Evolutionary conservation across 2,888 invertebrate species (phyloP).

Genomic region (Tupiocoris notatus): DNA sequence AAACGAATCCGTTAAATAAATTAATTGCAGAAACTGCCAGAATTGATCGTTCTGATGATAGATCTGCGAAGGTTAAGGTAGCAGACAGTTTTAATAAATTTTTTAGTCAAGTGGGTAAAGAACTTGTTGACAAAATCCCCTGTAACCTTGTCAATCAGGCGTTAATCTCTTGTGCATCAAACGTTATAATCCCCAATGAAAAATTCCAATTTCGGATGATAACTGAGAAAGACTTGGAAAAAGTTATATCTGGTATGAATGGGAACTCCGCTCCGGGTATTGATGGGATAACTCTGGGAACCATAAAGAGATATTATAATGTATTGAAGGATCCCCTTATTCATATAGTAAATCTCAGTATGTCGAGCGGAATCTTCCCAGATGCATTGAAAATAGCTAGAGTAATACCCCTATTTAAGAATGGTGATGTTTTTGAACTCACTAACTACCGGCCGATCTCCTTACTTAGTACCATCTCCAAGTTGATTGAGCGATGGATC

Average conservation of each 20-base stretch:
- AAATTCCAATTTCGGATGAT: neutral
- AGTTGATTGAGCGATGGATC: slow-evolving; percentile 37
- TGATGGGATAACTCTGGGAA: slow-evolving; percentile 3
- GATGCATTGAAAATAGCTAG: slow-evolving; percentile 40
- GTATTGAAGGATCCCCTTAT: neutral
- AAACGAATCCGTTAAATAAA: neutral
- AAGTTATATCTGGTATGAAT: slow-evolving; percentile 11
- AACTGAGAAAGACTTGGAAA: neutral
- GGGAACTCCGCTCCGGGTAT: slow-evolving; percentile 12
- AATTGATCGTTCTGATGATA: slow-evolving; percentile 4
- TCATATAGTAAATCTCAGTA: slow-evolving; percentile 41
- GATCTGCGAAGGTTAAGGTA: neutral
- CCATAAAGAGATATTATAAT: neutral
- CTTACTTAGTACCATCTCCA: slow-evolving; percentile 31
- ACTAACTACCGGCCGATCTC: slow-evolving; percentile 40
- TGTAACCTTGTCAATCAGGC: neutral
- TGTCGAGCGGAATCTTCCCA: slow-evolving; percentile 38
- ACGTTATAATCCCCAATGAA: neutral
- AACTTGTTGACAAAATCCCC: neutral
- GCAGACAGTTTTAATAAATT: slow-evolving; percentile 2
- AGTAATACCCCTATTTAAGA: slow-evolving; percentile 40
- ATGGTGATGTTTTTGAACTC: slow-evolving; percentile 9
- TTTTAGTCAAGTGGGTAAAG: neutral
- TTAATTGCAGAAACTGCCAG: neutral
- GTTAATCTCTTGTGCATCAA: neutral